Evolutionary conservation across 1,140 invertebrate species (phyloP), one percentile per base, ranked within the genome.

Genomic region (Lasioglossum albipes): DNA sequence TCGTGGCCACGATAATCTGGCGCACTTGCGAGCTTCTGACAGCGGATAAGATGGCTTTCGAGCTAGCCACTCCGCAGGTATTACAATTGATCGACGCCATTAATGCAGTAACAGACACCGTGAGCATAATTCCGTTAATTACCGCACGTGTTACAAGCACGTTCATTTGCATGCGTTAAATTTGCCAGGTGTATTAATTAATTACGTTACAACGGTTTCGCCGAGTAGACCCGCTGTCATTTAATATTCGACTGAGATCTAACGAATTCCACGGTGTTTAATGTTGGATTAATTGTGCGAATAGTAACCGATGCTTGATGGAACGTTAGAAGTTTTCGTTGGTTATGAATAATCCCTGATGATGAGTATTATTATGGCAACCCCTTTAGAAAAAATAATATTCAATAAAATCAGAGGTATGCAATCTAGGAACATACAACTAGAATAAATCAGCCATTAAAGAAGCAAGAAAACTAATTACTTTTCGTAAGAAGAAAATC

Each of bases 91-190:
- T 75, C 72, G 64, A 45, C 22, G 13, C 41, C 42, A 64, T 74
- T 80, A 75, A 80, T 57, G 65, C 49, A 75, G 78, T 52, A 52
- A 61, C 75, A 12, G 27, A 66, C 73, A 68, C 10, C 20, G 41
- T 41, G 22, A 49, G 54, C 54, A 68, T 80, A 75, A 66, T 66
- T 75, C 64, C 27, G 65, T 75, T 80, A 80, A 74, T 80, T 80
- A 77, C 42, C 42, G 27, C 42, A 27, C 45, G 22, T 20, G 41
- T 62, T 45, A 57, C 42, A 16, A 66, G 22, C 27, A 36, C 27
- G 67, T 62, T 77, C 66, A 49, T 70, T 77, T 27, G 49, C 45
- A 75, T 66, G 54, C 54, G 57, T 62, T 54, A 18, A 36, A 67
- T 42, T 70, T 12, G 18, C 13, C 20, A 22, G 36, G 3, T 31